Base-by-base conservation (phyloP, 2,888 invertebrate species). In the Apomyelois bistriatella region DNA sequence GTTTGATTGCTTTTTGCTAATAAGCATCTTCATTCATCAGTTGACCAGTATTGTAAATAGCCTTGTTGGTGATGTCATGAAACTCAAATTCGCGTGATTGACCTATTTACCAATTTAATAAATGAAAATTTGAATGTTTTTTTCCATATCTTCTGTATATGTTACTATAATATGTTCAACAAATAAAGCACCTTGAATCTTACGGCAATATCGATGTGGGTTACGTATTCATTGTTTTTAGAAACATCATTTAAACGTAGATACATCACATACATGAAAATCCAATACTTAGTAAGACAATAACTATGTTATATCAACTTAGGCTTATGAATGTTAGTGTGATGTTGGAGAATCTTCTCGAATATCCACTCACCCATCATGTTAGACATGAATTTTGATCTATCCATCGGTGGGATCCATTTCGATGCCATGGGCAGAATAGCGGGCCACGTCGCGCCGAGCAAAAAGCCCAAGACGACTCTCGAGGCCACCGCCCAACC, bases 341-440 rank as follows among this genome's bases (percentile, higher is more conserved):
- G 22, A 2, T 22, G 3, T 5, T 22, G 22, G 5, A 22, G 22
- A 22, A 22, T 22, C 22, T 22, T 22, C 5, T 22, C 5, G 5
- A 22, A 22, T 5, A 22, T 3, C 22, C 0, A 85, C 91, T 91
- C 80, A 95, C 95, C 96, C 95, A 96, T 96, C 95, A 97, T 96
- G 71, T 97, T 95, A 7, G 97, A 95, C 80, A 98, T 96, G 80
- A 98, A 96, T 80, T 97, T 97, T 41, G 97, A 96, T 61, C 98
- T 93, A 77, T 99, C 98, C 91, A 95, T 93, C 9, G 98, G 98
- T 6, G 98, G 98, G 55, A 98, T 96, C 98, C 98, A 99, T 59
- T 95, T 94, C 6, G 97, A 96, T 37, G 97, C 97, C 93, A 99
- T 94, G 3, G 97, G 96, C 56, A 97, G 96, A 72, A 98, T 97